phyloP scores from a whole-genome alignment of 2,797 vertebrate genomes.

The Silurus aristotelis region DNA sequence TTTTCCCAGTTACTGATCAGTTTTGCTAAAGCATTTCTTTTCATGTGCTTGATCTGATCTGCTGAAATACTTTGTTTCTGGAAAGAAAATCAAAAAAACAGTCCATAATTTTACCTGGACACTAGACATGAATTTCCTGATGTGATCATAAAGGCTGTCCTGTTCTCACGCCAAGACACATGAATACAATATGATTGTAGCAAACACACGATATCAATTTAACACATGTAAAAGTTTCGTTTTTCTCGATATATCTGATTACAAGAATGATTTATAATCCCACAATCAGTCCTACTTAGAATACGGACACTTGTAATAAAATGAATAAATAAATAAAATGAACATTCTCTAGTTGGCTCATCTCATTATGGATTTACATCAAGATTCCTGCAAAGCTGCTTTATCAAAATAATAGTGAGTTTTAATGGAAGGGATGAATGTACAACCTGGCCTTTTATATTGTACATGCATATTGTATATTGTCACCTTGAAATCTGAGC shows the following conservation, averaged over 20 bases:
- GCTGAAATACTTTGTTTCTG: no score
- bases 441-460: not conserved
- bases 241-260: not conserved
- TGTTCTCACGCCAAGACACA: not conserved
- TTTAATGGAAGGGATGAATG: not conserved
- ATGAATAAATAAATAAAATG: no score
- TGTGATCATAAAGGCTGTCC: not conserved
- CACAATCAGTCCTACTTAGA: not conserved
- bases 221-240: not conserved
- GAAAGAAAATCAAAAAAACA: not conserved
- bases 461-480: not conserved
- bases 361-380: not conserved
- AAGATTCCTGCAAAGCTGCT: not conserved
- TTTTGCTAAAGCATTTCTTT: no score
- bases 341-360: not conserved
- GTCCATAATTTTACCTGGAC: not conserved
- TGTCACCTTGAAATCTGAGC: not conserved
- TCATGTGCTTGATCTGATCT: no score
- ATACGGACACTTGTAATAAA: no score
- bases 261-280: not conserved
- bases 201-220: not conserved
- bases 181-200: not conserved
- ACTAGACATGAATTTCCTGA: not conserved
- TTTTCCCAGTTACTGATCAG: no score
- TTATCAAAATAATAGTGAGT: not conserved